phyloP scores from a whole-genome alignment of 2,797 vertebrate species.

The Tangara arthus region DNA sequence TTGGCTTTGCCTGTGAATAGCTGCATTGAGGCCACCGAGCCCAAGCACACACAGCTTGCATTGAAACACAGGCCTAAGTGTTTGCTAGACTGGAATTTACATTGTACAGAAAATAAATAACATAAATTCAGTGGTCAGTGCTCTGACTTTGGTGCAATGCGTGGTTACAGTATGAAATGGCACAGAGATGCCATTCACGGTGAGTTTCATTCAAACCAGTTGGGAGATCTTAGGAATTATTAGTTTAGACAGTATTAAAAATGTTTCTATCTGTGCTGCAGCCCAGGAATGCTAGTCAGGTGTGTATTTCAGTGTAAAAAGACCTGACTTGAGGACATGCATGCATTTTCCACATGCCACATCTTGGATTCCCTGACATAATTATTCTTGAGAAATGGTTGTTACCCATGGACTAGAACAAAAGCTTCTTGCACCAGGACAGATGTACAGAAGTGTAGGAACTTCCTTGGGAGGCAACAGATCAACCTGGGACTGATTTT shows the following conservation, averaged over 20 bases:
- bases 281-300: background rate
- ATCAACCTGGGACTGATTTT: background rate
- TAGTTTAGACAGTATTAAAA: background rate
- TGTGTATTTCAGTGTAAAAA: background rate
- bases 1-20: constrained; percentile 23
- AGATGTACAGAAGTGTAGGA: background rate
- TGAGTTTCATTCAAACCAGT: background rate
- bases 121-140: background rate
- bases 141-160: background rate
- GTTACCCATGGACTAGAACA: background rate
- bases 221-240: background rate
- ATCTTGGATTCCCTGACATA: background rate
- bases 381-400: background rate
- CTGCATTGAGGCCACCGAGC: background rate
- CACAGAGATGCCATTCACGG: background rate
- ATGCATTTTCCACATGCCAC: background rate
- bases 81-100: background rate
- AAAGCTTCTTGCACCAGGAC: background rate
- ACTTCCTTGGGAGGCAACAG: background rate
- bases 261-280: background rate
- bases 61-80: background rate
- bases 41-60: fast-evolving
- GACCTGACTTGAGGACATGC: fast-evolving
- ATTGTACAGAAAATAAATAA: background rate
- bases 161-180: background rate